Conservation (phyloP, 1,140 invertebrate genomes). For the Argopecten irradians region DNA sequence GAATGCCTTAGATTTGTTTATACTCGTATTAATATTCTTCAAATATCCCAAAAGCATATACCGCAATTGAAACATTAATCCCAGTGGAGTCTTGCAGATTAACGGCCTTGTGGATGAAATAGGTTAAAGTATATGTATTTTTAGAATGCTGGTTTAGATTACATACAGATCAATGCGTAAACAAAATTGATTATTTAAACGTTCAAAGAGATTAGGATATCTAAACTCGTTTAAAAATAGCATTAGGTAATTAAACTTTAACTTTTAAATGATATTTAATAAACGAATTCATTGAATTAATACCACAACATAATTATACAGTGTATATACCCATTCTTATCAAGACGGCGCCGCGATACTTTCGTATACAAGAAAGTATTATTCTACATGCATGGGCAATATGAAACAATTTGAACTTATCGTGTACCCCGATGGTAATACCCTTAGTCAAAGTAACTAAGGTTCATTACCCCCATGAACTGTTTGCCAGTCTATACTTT, state of each 20-base stretch:
- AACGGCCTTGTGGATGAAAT: no score
- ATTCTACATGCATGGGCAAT: not conserved
- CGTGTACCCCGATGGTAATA: not conserved
- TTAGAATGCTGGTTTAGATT: not conserved
- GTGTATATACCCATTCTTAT: no score
- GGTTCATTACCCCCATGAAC: not conserved
- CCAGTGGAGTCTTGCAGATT: no score
- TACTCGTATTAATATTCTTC: no score
- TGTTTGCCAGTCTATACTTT: not conserved
- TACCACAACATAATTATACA: not conserved
- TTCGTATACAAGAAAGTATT: not conserved
- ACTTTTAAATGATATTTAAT: not conserved
- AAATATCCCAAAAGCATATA: no score
- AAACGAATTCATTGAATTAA: not conserved
- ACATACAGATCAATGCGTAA: not conserved
- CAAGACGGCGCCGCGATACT: not conserved
- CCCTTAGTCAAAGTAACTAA: not conserved
- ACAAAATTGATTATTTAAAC: not conserved
- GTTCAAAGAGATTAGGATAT: not conserved
- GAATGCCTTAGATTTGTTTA: no score
- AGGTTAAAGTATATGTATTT: no score
- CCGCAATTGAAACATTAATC: no score
- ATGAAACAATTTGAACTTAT: not conserved
- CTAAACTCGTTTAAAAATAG: not conserved
- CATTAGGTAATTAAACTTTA: not conserved